Conservation (phyloP, 2,113 vertebrate species). For the Lagopus leucura region DNA sequence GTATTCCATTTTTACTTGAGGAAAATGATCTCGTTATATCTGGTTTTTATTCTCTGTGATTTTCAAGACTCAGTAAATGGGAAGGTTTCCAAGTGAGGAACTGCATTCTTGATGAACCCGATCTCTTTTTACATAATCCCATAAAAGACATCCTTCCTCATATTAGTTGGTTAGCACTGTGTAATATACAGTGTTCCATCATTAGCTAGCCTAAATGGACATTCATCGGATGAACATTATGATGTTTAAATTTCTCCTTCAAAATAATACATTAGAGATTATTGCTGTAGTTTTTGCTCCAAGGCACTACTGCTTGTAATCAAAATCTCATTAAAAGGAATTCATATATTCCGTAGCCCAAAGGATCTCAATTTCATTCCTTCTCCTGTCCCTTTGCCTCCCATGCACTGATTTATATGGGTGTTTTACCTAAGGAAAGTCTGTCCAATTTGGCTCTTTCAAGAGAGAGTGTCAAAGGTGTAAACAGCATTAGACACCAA, state of each 20-base stretch:
- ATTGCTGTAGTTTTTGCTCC: constrained; percentile 38
- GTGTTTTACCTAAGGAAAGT: constrained; percentile 8
- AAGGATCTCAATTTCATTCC: constrained; percentile 12
- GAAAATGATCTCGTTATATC: constrained; percentile 58
- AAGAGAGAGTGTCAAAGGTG: not conserved
- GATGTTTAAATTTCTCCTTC: constrained; percentile 41
- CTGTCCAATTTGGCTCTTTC: not conserved
- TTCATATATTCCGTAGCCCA: constrained; percentile 56
- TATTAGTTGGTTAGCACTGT: not conserved
- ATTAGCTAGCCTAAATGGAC: constrained; percentile 48
- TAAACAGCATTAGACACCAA: not conserved
- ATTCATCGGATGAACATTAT: constrained; percentile 57
- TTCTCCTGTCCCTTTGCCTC: not conserved
- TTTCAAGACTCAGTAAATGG: not conserved
- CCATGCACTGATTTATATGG: constrained; percentile 3
- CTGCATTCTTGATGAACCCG: constrained; percentile 38
- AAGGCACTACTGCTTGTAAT: constrained; percentile 54
- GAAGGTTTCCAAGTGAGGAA: constrained; percentile 56
- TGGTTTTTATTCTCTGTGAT: constrained; percentile 36
- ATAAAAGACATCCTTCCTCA: constrained; percentile 54
- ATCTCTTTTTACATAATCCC: constrained; percentile 56
- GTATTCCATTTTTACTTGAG: constrained; percentile 32
- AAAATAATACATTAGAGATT: constrained; percentile 48
- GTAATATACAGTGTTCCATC: constrained; percentile 45
- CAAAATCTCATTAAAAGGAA: constrained; percentile 70